Base-by-base conservation (phyloP, 1,140 invertebrate species). In the Mycetomoellerius zeteki region DNA sequence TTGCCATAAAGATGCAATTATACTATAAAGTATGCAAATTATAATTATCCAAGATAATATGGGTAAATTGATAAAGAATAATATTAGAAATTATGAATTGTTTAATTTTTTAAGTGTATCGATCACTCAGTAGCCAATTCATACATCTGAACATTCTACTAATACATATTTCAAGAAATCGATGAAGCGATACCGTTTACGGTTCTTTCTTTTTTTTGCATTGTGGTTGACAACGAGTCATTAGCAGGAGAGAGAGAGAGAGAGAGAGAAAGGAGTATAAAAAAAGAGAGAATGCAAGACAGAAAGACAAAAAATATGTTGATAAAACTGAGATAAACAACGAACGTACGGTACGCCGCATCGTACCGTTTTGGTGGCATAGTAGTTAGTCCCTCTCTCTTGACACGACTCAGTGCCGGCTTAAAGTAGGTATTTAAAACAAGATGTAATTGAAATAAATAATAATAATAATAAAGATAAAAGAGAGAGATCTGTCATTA, bases 371-470 rank as follows among this genome's bases (percentile, higher is more conserved):
- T 91, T 84, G 60, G 73, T 84, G 82, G 56, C 86, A 56, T 8
- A 88, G 88, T 81, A 76, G 90, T 87, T 82, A 72, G 64, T 87
- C 90, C 90, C 89, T 85, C 90, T 92, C 91, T 85, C 88, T 86
- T 84, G 47, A 24, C 43, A 10, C 10, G 33, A 47, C 21, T 88
- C 89, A 90, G 89, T 89, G 86, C 87, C 88, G 89, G 78, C 78
- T 76, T 81, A 69, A 89, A 65, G 37, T 56, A 16, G 47, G n/a
- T 58, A 7, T 65, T 33, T 24, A 14, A n/a, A 75, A 62, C 27
- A 47, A 24, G 24, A 82, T 3, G 14, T 16, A 1, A 7, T 4
- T 47, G 30, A 54, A 14, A 56, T 54, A 69, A 69, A 21, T 19
- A 56, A 78, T n/a, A n/a, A n/a, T n/a, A n/a, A n/a, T n/a, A n/a